Conservation (phyloP, 2,113 vertebrate genomes). For the Sinocyclocheilus rhinocerous region DNA sequence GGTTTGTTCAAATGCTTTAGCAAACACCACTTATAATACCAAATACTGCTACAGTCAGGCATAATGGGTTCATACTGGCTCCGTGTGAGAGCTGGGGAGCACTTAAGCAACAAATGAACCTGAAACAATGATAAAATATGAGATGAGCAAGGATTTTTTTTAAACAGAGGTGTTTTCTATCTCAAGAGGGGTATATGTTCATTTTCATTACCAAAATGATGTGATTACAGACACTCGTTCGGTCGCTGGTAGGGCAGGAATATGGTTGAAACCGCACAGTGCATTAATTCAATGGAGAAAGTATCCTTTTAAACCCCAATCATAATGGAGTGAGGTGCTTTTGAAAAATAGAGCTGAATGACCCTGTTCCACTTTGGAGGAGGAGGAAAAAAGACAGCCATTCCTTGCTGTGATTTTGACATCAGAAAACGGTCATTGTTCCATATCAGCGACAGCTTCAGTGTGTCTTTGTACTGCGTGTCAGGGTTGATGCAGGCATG, state of each 20-base stretch:
- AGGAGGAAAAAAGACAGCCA: background rate
- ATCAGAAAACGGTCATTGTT: background rate
- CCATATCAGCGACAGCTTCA: background rate
- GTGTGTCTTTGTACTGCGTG: conserved; percentile 26
- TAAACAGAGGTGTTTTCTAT: background rate
- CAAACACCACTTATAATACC: background rate
- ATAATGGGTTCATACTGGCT: conserved; percentile 6
- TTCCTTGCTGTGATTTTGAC: background rate
- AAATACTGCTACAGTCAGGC: background rate
- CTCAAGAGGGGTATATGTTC: conserved; percentile 2
- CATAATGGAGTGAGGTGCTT: conserved; percentile 42
- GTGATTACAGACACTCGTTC: background rate
- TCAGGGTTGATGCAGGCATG: conserved; percentile 23
- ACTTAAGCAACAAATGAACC: conserved; percentile 1
- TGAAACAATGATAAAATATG: conserved; percentile 10
- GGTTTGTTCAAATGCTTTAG: conserved; percentile 9
- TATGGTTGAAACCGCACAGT: background rate
- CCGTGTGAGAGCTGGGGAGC: background rate
- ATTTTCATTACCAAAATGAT: conserved; percentile 12
- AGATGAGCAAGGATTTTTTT: conserved; percentile 27
- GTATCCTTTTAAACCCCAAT: conserved; percentile 14
- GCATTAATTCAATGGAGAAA: conserved; percentile 27
- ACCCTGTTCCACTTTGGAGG: background rate
- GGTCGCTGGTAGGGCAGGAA: background rate
- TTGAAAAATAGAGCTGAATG: conserved; percentile 45